phyloP scores from a whole-genome alignment of 2,888 invertebrate genomes.

The Xestia rhomboidea region DNA sequence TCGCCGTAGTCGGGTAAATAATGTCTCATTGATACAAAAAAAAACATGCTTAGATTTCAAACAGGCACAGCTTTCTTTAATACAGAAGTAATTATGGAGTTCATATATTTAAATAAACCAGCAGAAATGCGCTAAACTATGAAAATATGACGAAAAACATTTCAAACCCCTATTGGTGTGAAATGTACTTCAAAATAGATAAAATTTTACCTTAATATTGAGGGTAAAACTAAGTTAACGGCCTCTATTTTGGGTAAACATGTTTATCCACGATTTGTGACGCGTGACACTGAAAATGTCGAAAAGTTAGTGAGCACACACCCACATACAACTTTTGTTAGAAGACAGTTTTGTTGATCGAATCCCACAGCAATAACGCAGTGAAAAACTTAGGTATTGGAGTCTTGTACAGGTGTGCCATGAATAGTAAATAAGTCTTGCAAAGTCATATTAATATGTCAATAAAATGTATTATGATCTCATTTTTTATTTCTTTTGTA shows the following conservation, averaged over 20 bases:
- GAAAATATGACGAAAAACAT: background rate
- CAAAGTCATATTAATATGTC: background rate
- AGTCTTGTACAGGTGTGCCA: background rate
- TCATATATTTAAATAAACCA: background rate
- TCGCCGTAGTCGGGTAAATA: background rate
- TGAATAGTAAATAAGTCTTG: background rate
- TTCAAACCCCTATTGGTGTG: background rate
- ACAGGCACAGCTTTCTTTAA: background rate
- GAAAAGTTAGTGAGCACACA: constrained; percentile 26
- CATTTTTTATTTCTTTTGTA: too few relatives aligned
- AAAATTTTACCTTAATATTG: background rate
- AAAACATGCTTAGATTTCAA: background rate
- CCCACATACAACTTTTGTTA: constrained; percentile 11
- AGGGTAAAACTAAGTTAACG: background rate
- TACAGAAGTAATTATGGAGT: background rate
- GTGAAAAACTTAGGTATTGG: background rate
- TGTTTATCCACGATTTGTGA: constrained; percentile 11
- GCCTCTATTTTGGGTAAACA: constrained; percentile 33
- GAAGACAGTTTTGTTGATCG: constrained; percentile 20
- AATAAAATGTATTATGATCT: background rate
- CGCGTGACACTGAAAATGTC: constrained; percentile 15
- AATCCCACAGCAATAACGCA: constrained; percentile 17
- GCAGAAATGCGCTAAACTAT: background rate
- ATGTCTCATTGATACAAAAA: background rate
- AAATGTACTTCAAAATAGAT: background rate